phyloP scores from a whole-genome alignment of 2,888 invertebrate genomes.

The Pediacus dermestoides region DNA sequence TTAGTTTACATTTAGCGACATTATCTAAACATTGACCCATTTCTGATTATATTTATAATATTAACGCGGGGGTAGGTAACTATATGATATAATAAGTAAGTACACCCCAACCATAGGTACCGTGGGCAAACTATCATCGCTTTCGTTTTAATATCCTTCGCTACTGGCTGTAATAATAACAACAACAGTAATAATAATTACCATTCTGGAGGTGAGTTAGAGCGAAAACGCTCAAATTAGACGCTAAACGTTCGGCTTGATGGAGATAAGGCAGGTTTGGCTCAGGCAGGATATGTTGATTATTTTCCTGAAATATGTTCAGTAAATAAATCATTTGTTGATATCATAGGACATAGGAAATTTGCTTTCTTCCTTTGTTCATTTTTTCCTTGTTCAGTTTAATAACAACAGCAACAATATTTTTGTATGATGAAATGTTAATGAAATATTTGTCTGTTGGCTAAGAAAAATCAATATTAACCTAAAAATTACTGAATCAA shows the following conservation, averaged over 20 bases:
- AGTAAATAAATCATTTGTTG: too few relatives aligned
- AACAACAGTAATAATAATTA: slow-evolving; percentile 21
- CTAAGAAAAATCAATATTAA: too few relatives aligned
- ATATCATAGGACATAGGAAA: too few relatives aligned
- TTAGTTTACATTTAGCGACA: slow-evolving; percentile 25
- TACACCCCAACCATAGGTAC: neutral
- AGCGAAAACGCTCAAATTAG: slow-evolving; percentile 19
- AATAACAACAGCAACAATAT: too few relatives aligned
- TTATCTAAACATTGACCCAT: slow-evolving; percentile 24
- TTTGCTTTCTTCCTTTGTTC: too few relatives aligned
- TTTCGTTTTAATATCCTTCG: slow-evolving; percentile 5
- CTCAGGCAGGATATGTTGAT: too few relatives aligned
- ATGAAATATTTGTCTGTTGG: too few relatives aligned
- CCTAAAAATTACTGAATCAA: too few relatives aligned
- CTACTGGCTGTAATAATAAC: too few relatives aligned
- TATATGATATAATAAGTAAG: neutral
- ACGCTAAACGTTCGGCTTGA: slow-evolving; percentile 15
- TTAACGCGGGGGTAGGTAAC: neutral
- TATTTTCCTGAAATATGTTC: too few relatives aligned
- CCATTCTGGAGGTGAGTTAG: slow-evolving; percentile 20
- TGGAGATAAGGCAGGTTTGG: slow-evolving; percentile 22
- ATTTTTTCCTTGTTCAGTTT: too few relatives aligned
- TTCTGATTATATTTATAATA: slow-evolving; percentile 8
- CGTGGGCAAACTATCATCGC: slow-evolving; percentile 8
- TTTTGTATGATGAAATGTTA: too few relatives aligned